Evolutionary conservation across 2,113 vertebrate species (phyloP), one percentile per base, ranked within the genome.

Genomic region (Ranitomeya variabilis): DNA sequence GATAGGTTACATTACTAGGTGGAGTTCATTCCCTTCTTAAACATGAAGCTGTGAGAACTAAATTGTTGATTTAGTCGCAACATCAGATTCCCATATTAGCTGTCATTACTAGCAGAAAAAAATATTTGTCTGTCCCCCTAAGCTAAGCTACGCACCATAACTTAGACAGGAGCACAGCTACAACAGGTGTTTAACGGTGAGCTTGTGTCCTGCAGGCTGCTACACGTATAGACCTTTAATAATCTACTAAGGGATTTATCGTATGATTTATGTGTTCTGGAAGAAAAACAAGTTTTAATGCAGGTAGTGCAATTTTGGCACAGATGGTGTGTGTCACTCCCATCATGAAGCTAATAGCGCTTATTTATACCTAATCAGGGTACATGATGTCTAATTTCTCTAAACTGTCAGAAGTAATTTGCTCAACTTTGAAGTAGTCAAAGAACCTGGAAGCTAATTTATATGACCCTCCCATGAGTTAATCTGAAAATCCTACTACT

Each of bases 1-100:
- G 78, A 92, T 86, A 87, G 91, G 91, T 93, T 92, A 90, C 91
- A 90, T 78, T 93, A 94, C 90, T 92, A 90, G 93, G 92, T 86
- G 87, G 91, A 92, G 91, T 90, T 67, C 55, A 69, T 87, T 89
- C 89, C 91, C 52, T 88, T 87, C 92, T 94, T 93, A 93, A 92
- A 94, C 88, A 87, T 15, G 73, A 92, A 90, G 90, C 93, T 94
- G 91, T 95, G 95, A 94, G 94, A 96, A 94, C 93, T 92, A 91
- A 93, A 94, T 94, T 90, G 90, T 90, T 93, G 93, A 92, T 93
- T 91, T 85, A 91, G 91, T 82, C 89, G 89, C 91, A 90, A 92
- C 91, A 92, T 92, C 90, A 92, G 90, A 86, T 90, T 92, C 91
- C 90, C 83, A 91, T 93, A 93, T 91, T 85, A 92, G 89, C 83